phyloP scores from a whole-genome alignment of 2,888 invertebrate genomes.

The Lamellibrachia columna region DNA sequence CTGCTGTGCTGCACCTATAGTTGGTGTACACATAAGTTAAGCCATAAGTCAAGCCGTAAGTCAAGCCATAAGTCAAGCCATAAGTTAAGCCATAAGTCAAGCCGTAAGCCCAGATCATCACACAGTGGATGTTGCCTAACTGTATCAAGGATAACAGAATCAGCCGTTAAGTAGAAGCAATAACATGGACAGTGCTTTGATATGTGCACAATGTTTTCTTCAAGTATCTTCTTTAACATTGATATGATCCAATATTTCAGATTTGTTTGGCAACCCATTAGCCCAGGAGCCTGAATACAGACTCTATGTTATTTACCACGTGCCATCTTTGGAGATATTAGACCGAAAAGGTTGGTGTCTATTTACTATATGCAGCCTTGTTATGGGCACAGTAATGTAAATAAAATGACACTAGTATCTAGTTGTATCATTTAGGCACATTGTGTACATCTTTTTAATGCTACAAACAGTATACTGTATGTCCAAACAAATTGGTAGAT shows the following conservation, averaged over 20 bases:
- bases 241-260: constrained; percentile 42
- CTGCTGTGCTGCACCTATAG: neutral
- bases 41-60: too few relatives aligned
- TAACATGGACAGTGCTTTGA: neutral
- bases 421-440: too few relatives aligned
- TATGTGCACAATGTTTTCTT: neutral
- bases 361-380: neutral
- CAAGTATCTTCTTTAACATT: constrained; percentile 21
- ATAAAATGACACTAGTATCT: neutral
- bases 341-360: constrained; percentile 57
- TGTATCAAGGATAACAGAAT: too few relatives aligned
- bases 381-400: neutral
- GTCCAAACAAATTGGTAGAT: too few relatives aligned
- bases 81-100: too few relatives aligned
- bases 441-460: too few relatives aligned
- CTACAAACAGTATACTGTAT: too few relatives aligned
- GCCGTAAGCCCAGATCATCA: too few relatives aligned
- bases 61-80: too few relatives aligned
- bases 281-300: constrained; percentile 61
- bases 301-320: constrained; percentile 53
- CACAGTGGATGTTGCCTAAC: too few relatives aligned
- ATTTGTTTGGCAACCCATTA: constrained; percentile 62
- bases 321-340: constrained; percentile 59
- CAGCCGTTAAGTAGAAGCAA: too few relatives aligned
- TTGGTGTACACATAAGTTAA: neutral